Evolutionary conservation across 1,140 invertebrate species (phyloP).

Genomic region (Ceratina japonica): DNA sequence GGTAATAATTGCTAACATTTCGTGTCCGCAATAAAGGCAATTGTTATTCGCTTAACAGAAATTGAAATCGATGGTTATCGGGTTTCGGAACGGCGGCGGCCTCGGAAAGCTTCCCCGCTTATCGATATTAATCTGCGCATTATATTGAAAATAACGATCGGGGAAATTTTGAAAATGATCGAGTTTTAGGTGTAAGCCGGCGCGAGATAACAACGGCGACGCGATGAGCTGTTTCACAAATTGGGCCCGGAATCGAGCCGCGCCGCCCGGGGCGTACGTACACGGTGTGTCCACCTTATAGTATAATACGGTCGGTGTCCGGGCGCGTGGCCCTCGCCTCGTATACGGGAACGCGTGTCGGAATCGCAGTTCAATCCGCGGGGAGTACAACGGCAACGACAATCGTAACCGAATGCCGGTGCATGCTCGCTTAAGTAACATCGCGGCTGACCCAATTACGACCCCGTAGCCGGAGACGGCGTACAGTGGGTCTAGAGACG

Average conservation of each 20-base stretch:
- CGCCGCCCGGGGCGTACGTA: neutral
- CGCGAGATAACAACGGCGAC: neutral
- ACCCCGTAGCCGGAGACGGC: conserved; percentile 26
- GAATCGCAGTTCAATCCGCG: conserved; percentile 45
- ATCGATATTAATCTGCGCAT: too few species aligned
- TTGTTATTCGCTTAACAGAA: too few species aligned
- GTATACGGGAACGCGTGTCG: conserved; percentile 8
- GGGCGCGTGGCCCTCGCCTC: neutral
- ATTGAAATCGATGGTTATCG: too few species aligned
- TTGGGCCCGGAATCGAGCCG: neutral
- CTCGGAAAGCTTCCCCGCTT: too few species aligned
- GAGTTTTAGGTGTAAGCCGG: too few species aligned
- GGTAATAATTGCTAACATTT: too few species aligned
- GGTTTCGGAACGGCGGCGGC: too few species aligned
- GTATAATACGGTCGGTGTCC: neutral
- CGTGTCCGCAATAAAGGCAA: too few species aligned
- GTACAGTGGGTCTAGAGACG: too few species aligned
- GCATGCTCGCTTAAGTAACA: conserved; percentile 58
- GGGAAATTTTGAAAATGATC: too few species aligned
- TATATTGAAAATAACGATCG: too few species aligned
- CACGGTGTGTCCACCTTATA: conserved; percentile 7
- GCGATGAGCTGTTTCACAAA: neutral
- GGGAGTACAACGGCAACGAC: conserved; percentile 52
- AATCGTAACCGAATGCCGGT: conserved; percentile 54
- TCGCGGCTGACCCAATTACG: conserved; percentile 59